These are phyloP conservation scores for Aleadryas rufinucha DNA, from an alignment of 2,113 vertebrate species.

Conservation along the genomic window DNA sequence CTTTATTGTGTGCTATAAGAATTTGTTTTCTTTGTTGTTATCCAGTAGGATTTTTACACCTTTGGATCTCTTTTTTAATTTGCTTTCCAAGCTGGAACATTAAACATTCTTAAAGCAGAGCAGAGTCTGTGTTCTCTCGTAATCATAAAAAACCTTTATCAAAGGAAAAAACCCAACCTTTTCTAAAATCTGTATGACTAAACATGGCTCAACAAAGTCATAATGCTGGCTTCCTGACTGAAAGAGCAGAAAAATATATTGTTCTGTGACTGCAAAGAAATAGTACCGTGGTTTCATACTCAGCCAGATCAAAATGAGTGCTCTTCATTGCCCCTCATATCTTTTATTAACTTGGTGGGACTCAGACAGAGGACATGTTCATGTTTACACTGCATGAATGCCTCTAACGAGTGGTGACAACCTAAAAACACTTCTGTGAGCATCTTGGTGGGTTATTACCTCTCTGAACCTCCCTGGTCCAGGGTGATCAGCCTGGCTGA, in stretches of 20 bases:
- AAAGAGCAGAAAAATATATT: neutral
- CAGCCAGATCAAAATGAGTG: neutral
- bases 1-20: neutral
- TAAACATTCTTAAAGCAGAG: neutral
- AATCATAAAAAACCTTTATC: neutral
- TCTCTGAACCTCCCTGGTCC: neutral
- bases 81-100: neutral
- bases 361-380: neutral
- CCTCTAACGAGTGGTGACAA: neutral
- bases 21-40: neutral
- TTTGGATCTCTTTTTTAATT: neutral
- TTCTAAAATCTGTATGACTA: neutral
- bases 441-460: neutral
- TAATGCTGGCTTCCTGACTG: neutral
- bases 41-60: neutral
- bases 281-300: neutral
- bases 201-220: neutral
- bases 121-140: neutral
- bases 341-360: neutral
- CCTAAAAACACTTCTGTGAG: neutral
- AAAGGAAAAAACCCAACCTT: fast-evolving
- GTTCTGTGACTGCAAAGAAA: neutral
- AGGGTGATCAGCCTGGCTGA: neutral
- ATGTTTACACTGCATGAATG: neutral
- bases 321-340: neutral